A percentile compares a stretch with the other conserved stretches of the same genome.
Conservation (phyloP, 2,888 invertebrate species). For the Lapara coniferarum region DNA sequence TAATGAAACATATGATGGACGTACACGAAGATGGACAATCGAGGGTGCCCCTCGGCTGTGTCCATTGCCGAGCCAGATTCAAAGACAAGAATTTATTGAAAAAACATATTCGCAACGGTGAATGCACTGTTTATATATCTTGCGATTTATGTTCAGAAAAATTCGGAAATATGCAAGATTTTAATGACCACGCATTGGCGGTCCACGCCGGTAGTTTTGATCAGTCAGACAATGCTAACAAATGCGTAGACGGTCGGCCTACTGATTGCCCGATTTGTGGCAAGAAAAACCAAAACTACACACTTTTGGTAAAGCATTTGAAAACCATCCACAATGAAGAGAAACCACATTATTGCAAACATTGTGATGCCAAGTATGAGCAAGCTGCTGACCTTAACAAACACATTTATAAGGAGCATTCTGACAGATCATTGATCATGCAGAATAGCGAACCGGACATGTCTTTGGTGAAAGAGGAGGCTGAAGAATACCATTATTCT, state of each 20-base stretch:
- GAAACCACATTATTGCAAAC: conserved; percentile 82
- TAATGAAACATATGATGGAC: conserved; percentile 79
- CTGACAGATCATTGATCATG: conserved; percentile 69
- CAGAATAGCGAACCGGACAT: conserved; percentile 64
- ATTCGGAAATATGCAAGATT: conserved; percentile 76
- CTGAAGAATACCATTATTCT: conserved; percentile 82
- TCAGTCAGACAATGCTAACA: conserved; percentile 67
- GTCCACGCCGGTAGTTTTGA: conserved; percentile 75
- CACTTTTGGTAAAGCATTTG: conserved; percentile 84
- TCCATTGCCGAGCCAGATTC: conserved; percentile 74
- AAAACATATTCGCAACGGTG: conserved; percentile 79
- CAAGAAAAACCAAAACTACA: conserved; percentile 81
- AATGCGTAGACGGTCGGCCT: conserved; percentile 75
- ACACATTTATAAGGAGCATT: conserved; percentile 84
- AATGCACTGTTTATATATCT: conserved; percentile 84
- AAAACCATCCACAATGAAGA: conserved; percentile 78
- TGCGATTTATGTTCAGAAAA: conserved; percentile 79
- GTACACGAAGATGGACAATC: conserved; percentile 80
- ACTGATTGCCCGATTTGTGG: conserved; percentile 82
- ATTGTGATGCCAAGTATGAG: conserved; percentile 83
- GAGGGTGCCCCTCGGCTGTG: conserved; percentile 67
- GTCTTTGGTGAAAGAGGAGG: conserved; percentile 77
- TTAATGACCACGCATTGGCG: conserved; percentile 75
- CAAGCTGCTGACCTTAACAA: conserved; percentile 82
- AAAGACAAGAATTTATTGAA: conserved; percentile 75